Conservation (phyloP, 1,140 invertebrate genomes). For the Caenorhabditis tropicalis region DNA sequence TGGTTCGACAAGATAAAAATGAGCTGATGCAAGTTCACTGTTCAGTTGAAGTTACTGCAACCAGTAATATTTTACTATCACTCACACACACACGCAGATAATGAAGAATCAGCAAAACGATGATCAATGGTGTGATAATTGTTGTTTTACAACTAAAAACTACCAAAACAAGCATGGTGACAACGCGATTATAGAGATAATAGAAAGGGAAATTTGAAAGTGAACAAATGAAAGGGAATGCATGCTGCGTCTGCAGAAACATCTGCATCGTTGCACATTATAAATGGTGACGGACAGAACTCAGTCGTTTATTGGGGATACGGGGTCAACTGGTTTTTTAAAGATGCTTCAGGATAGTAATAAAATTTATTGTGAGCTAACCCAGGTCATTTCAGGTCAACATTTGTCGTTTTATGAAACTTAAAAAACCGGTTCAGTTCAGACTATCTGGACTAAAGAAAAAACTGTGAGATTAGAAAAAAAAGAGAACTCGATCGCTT, state of each 20-base stretch:
- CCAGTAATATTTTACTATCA: not conserved
- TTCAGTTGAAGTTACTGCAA: not conserved
- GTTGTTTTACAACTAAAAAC: not conserved
- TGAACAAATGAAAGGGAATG: not conserved
- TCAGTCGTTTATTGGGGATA: too few relatives aligned
- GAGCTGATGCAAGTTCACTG: conserved; percentile 13
- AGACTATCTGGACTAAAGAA: too few relatives aligned
- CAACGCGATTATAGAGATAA: not conserved
- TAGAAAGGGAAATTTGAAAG: not conserved
- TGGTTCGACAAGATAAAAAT: conserved; percentile 1
- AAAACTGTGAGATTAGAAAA: too few relatives aligned
- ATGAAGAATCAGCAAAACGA: not conserved
- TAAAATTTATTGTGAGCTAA: too few relatives aligned
- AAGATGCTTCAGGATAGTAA: too few relatives aligned
- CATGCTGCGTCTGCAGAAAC: not conserved
- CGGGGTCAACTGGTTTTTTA: too few relatives aligned
- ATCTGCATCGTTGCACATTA: not conserved
- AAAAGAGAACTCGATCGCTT: too few relatives aligned
- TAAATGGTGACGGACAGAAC: not conserved
- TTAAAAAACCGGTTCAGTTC: too few relatives aligned
- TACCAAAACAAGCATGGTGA: not conserved
- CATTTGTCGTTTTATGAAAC: too few relatives aligned
- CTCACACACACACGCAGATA: too few relatives aligned
- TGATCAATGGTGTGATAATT: conserved; percentile 12
- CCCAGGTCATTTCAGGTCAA: too few relatives aligned